A percentile compares a stretch with the other conserved stretches of the same genome.
Conservation (phyloP, 23 tunicate species). For the Trididemnum nubilum region DNA sequence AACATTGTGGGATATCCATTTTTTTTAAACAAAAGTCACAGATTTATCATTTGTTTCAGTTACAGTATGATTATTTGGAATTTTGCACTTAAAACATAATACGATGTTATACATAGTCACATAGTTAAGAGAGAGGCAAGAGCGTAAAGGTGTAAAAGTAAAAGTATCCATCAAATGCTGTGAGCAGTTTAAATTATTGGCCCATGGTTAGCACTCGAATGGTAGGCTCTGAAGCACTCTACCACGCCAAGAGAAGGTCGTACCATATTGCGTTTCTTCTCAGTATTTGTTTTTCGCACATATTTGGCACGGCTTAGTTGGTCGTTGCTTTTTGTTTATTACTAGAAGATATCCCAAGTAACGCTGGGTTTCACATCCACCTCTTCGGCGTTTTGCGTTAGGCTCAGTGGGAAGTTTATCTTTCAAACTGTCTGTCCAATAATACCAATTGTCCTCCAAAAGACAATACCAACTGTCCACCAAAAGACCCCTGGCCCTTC, state of each 20-base stretch:
- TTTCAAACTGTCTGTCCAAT: no score
- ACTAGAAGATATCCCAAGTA: constrained; percentile 14
- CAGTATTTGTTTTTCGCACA: neutral
- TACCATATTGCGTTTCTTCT: neutral
- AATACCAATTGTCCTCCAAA: no score
- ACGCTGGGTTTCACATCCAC: constrained; percentile 9
- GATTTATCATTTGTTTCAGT: constrained; percentile 18
- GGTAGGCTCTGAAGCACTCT: constrained; percentile 22
- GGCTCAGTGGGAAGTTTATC: constrained; percentile 4
- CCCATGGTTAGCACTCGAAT: neutral
- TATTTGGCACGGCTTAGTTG: constrained; percentile 17
- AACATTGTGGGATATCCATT: neutral
- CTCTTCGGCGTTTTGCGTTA: constrained; percentile 11
- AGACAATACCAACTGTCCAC: constrained; percentile 1
- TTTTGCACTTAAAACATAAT: constrained; percentile 5
- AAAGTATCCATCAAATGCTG: no score
- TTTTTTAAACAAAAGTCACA: constrained; percentile 20
- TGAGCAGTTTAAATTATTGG: no score
- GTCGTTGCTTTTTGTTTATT: constrained; percentile 9
- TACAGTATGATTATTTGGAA: constrained; percentile 15
- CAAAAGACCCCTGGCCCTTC: constrained; percentile 4
- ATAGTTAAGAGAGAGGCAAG: no score
- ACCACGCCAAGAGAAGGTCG: constrained; percentile 13
- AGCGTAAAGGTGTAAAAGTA: no score
- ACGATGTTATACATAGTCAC: no score